A percentile compares a stretch with the other conserved stretches of the same genome.
These are phyloP conservation scores for Drosophila lutescens DNA, from an alignment of 2,888 invertebrate species.

Conservation along the genomic window DNA sequence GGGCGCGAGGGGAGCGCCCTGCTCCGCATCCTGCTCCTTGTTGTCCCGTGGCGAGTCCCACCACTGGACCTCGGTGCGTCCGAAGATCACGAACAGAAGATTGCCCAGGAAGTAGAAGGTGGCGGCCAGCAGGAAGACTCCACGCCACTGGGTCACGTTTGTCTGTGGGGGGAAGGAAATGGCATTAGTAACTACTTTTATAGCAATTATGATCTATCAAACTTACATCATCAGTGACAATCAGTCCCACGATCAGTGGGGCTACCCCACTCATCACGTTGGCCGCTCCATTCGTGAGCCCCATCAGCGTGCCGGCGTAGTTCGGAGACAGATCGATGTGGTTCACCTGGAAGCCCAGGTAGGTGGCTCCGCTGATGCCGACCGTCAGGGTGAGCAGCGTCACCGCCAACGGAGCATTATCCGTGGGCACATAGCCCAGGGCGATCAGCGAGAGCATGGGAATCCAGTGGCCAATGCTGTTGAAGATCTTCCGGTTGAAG, in stretches of 20 bases:
- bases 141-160: slow-evolving; percentile 85
- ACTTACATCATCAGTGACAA: slow-evolving; percentile 89
- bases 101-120: slow-evolving; percentile 86
- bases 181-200: neutral
- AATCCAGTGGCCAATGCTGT: slow-evolving; percentile 87
- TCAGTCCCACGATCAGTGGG: slow-evolving; percentile 89
- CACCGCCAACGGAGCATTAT: slow-evolving; percentile 85
- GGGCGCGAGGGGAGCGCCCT: slow-evolving; percentile 52
- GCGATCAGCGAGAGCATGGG: slow-evolving; percentile 89
- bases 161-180: slow-evolving; percentile 52
- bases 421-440: slow-evolving; percentile 85
- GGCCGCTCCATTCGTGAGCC: slow-evolving; percentile 91
- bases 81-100: slow-evolving; percentile 86
- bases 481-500: slow-evolving; percentile 85
- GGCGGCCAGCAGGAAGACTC: slow-evolving; percentile 86
- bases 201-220: neutral
- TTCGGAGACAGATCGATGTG: slow-evolving; percentile 94
- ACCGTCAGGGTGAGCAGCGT: slow-evolving; percentile 89
- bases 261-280: slow-evolving; percentile 92
- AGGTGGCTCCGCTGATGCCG: slow-evolving; percentile 90
- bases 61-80: slow-evolving; percentile 86
- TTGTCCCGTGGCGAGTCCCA: slow-evolving; percentile 86
- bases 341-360: slow-evolving; percentile 92
- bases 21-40: slow-evolving; percentile 56
- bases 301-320: slow-evolving; percentile 93